A percentile compares a stretch with the other conserved stretches of the same genome.
Evolutionary conservation across 2,113 vertebrate genomes (phyloP).

Genomic region (Sphaerodactylus townsendi): DNA sequence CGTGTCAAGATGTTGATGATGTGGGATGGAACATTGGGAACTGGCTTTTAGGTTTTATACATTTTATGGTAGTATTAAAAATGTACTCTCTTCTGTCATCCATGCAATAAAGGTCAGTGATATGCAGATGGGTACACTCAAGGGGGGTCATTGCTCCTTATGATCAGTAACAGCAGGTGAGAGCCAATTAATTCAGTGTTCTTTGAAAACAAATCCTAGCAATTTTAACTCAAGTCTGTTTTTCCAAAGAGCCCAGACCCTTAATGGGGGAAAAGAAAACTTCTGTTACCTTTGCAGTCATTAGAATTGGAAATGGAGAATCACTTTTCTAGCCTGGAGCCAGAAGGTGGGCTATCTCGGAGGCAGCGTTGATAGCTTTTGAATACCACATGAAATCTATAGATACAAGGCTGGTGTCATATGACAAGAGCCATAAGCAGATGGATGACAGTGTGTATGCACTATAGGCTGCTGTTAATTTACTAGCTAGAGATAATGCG

Average conservation of each 20-base stretch:
- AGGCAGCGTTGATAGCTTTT: slow-evolving; percentile 70
- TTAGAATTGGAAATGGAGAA: slow-evolving; percentile 74
- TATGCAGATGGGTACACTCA: slow-evolving; percentile 12
- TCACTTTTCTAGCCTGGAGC: slow-evolving; percentile 59
- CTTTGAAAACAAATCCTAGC: slow-evolving; percentile 46
- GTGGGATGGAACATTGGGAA: background rate
- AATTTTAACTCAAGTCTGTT: slow-evolving; percentile 36
- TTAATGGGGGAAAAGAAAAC: slow-evolving; percentile 39
- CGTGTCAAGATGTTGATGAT: background rate
- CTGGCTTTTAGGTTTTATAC: background rate
- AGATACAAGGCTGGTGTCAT: slow-evolving; percentile 71
- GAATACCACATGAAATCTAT: slow-evolving; percentile 72
- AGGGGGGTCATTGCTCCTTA: slow-evolving; percentile 32
- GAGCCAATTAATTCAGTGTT: slow-evolving; percentile 24
- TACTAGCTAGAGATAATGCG: slow-evolving; percentile 72
- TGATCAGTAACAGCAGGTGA: slow-evolving; percentile 18
- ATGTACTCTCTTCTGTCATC: background rate
- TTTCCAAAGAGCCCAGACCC: slow-evolving; percentile 46
- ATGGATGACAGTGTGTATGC: slow-evolving; percentile 68
- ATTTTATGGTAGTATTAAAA: background rate
- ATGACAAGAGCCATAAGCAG: slow-evolving; percentile 77
- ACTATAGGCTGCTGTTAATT: slow-evolving; percentile 74
- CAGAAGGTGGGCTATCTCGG: slow-evolving; percentile 71
- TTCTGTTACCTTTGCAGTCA: slow-evolving; percentile 53
- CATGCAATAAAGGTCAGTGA: background rate